A percentile compares a stretch with the other conserved stretches of the same genome.
Evolutionary conservation across 2,113 vertebrate species (phyloP).

Genomic region (Uropsilus gracilis): DNA sequence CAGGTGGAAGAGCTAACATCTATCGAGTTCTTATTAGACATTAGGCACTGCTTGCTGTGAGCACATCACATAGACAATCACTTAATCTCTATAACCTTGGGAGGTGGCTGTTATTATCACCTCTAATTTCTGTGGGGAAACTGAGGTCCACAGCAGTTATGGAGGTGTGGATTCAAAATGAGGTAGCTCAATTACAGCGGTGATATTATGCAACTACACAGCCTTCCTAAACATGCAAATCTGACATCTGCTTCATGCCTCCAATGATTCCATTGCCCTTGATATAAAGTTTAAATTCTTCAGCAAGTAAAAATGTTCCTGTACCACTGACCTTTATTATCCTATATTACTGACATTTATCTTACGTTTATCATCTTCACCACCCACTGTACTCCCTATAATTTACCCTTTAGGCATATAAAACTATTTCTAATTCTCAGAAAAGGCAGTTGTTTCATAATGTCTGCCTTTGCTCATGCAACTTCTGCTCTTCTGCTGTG

Average conservation of each 20-base stretch:
- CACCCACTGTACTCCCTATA: background rate
- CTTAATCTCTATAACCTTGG: background rate
- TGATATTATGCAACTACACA: background rate
- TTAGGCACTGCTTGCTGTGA: background rate
- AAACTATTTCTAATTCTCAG: background rate
- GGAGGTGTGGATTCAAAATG: background rate
- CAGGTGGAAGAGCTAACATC: background rate
- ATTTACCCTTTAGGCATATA: background rate
- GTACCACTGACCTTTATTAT: background rate
- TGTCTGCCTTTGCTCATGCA: background rate
- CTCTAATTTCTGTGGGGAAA: background rate
- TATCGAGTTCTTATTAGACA: background rate
- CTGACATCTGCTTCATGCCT: background rate
- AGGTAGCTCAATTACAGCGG: background rate
- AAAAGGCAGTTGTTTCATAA: background rate
- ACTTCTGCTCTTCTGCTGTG: background rate
- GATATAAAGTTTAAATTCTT: background rate
- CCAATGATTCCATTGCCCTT: background rate
- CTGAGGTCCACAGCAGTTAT: background rate
- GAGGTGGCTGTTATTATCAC: background rate
- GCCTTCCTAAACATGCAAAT: background rate
- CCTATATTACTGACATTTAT: too few species aligned
- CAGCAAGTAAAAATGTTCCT: background rate
- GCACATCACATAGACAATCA: accelerated
- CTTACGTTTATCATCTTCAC: background rate